phyloP scores from a whole-genome alignment of 2,113 vertebrate genomes.

The Pao palembangensis region DNA sequence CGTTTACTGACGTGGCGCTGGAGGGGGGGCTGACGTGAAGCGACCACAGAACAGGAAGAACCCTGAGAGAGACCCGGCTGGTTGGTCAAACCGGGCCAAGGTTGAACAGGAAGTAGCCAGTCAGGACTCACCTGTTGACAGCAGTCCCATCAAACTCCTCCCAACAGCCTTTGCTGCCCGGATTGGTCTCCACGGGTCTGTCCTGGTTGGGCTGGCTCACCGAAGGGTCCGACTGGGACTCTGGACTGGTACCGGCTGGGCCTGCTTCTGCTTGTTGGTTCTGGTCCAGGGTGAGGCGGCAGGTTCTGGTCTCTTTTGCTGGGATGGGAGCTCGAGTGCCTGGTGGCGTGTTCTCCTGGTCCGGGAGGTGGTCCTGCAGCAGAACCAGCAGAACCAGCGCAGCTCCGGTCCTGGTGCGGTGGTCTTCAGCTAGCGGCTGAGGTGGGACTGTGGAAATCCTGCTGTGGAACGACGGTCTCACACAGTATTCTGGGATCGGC shows the following conservation, averaged over 20 bases:
- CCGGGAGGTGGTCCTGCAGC: constrained; percentile 16
- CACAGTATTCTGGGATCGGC: constrained; percentile 55
- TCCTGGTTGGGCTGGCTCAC: background rate
- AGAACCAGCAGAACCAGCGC: background rate
- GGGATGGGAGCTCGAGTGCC: background rate
- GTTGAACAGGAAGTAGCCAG: too few species aligned
- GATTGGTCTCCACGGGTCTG: constrained; percentile 36
- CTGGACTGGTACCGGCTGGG: constrained; percentile 13
- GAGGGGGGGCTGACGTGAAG: too few species aligned
- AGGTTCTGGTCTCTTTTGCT: constrained; percentile 3
- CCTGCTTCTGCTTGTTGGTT: constrained; percentile 11
- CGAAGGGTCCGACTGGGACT: constrained; percentile 1
- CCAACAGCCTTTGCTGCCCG: constrained; percentile 40
- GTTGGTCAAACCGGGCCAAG: too few species aligned
- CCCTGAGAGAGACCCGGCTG: too few species aligned
- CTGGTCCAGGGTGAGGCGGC: constrained; percentile 18
- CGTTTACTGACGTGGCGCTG: too few species aligned
- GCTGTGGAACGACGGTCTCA: constrained; percentile 27
- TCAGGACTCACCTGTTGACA: constrained; percentile 57
- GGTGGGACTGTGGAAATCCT: constrained; percentile 17
- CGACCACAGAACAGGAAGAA: too few species aligned
- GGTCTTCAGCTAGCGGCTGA: constrained; percentile 4
- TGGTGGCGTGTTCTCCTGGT: constrained; percentile 15
- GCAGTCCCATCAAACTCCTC: constrained; percentile 69
- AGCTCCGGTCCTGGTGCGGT: background rate